A percentile compares a stretch with the other conserved stretches of the same genome.
Conservation (phyloP, 2,888 invertebrate genomes). For the Cryptocephalus moraei region DNA sequence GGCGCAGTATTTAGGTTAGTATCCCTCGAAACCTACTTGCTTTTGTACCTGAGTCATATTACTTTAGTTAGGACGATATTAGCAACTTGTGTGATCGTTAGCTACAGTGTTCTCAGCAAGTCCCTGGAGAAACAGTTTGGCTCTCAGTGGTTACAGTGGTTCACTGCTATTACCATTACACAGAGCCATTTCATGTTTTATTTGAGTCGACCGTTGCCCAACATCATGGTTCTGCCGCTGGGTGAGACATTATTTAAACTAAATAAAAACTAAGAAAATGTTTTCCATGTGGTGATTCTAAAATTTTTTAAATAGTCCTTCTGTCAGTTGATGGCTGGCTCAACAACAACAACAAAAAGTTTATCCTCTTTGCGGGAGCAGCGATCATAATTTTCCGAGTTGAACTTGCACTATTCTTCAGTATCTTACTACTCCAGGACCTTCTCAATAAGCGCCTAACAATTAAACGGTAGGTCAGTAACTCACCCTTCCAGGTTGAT, state of each 20-base stretch:
- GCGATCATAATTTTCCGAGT: conserved; percentile 83
- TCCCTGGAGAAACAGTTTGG: conserved; percentile 73
- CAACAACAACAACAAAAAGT: conserved; percentile 59
- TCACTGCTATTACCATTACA: conserved; percentile 70
- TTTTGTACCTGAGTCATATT: background rate
- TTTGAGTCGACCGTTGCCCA: conserved; percentile 86
- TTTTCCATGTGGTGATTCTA: background rate
- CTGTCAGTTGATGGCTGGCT: conserved; percentile 81
- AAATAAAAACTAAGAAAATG: background rate
- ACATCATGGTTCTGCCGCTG: conserved; percentile 84
- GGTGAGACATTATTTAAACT: conserved; percentile 49
- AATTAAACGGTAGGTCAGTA: conserved; percentile 49
- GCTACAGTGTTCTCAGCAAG: conserved; percentile 64
- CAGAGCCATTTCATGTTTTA: conserved; percentile 99
- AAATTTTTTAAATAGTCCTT: conserved; percentile 60
- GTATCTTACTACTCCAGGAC: conserved; percentile 74
- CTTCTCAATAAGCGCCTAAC: conserved; percentile 60
- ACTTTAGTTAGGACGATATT: conserved; percentile 68
- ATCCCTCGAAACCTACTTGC: conserved; percentile 5
- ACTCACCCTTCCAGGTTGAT: conserved; percentile 2
- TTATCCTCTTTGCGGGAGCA: conserved; percentile 76
- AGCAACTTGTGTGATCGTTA: conserved; percentile 61
- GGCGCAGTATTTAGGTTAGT: conserved; percentile 79
- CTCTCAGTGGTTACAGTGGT: conserved; percentile 67
- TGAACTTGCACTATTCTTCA: conserved; percentile 80